Base-by-base conservation (phyloP, 2,113 vertebrate genomes). In the Bufo gargarizans region DNA sequence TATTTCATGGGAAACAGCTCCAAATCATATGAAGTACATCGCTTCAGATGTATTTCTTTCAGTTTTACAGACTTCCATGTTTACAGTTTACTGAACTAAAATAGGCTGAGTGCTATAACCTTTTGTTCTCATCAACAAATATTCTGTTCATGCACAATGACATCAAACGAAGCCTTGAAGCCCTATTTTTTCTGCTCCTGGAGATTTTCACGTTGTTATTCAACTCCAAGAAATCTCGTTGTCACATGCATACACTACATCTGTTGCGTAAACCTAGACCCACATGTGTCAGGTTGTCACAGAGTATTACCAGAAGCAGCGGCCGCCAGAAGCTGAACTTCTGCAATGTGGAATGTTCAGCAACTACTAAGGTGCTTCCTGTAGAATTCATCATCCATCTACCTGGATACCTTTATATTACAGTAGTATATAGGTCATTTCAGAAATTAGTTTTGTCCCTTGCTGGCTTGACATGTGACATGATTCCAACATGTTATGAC, bases 111-210 rank as follows among this genome's bases (percentile, higher is more conserved):
- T 69, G 61, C 61, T 84, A 67, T 77, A 88, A 82, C 86, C 79
- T 88, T 84, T 88, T 88, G 80, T 88, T 84, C 87, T 84, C 81
- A 82, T 88, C 80, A 83, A 55, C 69, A 88, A 83, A 50, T 65
- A 77, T 50, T 20, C 59, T 77, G 56, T 77, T 84, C 72, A 88
- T 88, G n/a, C 71, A 88, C 56, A 55, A 83, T 83, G 87, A 82
- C 77, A 88, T 80, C 87, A 83, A 83, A 84, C 47, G 59, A 88
- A 88, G 71, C 56, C 81, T 83, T 84, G 56, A 88, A 88, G 87
- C 80, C 13, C n/a, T n/a, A 72, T 76, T 82, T 79, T 55, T 49
- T 86, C 53, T 69, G 47, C 47, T 87, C 45, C 22, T 56, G 33
- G 47, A 65, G 61, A 69, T 67, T 87, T 81, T 87, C 50, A 49